These are phyloP conservation scores for Oxyura jamaicensis DNA, from an alignment of 2,113 vertebrate species.

Conservation along the genomic window DNA sequence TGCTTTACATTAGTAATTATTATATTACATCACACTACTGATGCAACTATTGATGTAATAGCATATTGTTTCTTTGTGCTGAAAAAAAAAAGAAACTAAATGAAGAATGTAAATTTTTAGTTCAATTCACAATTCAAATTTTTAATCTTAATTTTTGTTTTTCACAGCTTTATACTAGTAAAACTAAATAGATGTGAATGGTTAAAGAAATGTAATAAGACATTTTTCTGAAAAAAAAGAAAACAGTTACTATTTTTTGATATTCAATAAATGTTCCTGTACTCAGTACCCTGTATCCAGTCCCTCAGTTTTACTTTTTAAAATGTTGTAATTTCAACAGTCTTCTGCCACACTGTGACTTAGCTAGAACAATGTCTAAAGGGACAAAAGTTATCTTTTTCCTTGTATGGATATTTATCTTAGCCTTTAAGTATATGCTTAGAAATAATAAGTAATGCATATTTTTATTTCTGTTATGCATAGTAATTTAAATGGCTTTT, in stretches of 20 bases:
- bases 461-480: background rate
- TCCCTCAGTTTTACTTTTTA: background rate
- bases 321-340: background rate
- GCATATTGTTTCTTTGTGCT: background rate
- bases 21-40: background rate
- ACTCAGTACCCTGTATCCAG: background rate
- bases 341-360: background rate
- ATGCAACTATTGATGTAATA: background rate
- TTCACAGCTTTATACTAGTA: background rate
- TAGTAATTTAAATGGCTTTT: background rate
- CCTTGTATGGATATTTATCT: background rate
- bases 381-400: background rate
- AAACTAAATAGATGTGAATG: background rate
- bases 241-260: background rate
- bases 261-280: background rate
- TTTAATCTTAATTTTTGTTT: background rate
- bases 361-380: background rate
- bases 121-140: background rate
- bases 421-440: background rate
- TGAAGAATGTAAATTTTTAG: background rate
- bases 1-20: background rate
- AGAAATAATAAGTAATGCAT: background rate
- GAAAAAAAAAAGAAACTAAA: background rate
- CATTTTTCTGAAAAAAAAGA: background rate
- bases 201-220: background rate